phyloP scores from a whole-genome alignment of 2,113 vertebrate species.

The Chlamydotis undulata region DNA sequence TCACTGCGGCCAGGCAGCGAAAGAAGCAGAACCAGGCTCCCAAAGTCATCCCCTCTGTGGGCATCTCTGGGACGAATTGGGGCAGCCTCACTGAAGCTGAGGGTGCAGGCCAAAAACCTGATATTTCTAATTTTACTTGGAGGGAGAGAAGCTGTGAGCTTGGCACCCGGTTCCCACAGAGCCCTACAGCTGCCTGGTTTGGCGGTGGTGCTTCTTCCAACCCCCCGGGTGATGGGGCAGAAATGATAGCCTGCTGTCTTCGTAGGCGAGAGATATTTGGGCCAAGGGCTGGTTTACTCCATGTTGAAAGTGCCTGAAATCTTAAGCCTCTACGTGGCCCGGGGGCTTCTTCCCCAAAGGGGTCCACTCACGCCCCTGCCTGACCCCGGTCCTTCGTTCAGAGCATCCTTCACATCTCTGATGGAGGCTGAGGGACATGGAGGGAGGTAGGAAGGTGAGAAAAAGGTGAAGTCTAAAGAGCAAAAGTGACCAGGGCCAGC shows the following conservation, averaged over 20 bases:
- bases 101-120: neutral
- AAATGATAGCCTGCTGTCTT: neutral
- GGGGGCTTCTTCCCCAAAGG: neutral
- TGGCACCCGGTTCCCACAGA: fast-evolving
- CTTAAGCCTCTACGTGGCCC: neutral
- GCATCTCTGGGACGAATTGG: neutral
- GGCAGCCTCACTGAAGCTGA: neutral
- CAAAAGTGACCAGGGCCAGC: neutral
- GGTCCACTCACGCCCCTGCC: neutral
- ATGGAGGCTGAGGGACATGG: neutral
- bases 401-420: neutral
- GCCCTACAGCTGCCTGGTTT: neutral
- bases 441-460: neutral
- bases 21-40: neutral
- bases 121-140: neutral
- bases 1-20: neutral
- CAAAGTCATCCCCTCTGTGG: neutral
- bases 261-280: neutral
- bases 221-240: neutral
- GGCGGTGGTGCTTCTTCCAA: neutral
- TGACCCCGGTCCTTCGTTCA: fast-evolving
- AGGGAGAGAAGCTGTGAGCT: neutral
- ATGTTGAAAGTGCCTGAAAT: neutral
- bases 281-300: neutral
- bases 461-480: neutral